These are phyloP conservation scores for Drosophila watanabei DNA, from an alignment of 1,140 invertebrate genomes.

Conservation along the genomic window DNA sequence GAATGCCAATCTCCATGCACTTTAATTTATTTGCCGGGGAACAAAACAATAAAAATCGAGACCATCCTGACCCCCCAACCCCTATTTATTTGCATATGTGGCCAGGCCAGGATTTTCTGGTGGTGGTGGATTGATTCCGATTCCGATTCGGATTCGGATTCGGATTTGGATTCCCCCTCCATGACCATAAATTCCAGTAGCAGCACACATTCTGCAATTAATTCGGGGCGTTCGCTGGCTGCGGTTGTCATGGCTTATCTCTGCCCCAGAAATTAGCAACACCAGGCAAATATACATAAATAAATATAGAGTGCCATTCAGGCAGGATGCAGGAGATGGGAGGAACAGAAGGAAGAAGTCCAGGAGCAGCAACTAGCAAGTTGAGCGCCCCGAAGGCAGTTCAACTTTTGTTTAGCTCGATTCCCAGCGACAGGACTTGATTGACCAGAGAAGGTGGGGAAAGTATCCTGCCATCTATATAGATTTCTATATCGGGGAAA, in stretches of 20 bases:
- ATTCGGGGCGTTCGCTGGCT: constrained; percentile 49
- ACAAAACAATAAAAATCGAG: constrained; percentile 45
- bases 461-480: background rate
- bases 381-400: constrained; percentile 28
- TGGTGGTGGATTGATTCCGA: constrained; percentile 32
- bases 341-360: too few species aligned
- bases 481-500: background rate
- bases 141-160: constrained; percentile 8
- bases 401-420: constrained; percentile 29
- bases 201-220: constrained; percentile 64
- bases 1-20: constrained; percentile 48
- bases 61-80: constrained; percentile 2
- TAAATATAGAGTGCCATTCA: background rate
- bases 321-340: background rate
- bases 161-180: constrained; percentile 4
- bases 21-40: constrained; percentile 60
- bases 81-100: constrained; percentile 56
- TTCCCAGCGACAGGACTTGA: constrained; percentile 36
- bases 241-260: constrained; percentile 57
- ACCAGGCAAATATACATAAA: constrained; percentile 20
- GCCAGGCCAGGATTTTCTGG: constrained; percentile 12
- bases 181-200: constrained; percentile 77
- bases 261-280: constrained; percentile 46
- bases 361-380: background rate
- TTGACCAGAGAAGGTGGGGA: constrained; percentile 27